Conservation (phyloP, 2,113 vertebrate species). For the Numenius arquata region DNA sequence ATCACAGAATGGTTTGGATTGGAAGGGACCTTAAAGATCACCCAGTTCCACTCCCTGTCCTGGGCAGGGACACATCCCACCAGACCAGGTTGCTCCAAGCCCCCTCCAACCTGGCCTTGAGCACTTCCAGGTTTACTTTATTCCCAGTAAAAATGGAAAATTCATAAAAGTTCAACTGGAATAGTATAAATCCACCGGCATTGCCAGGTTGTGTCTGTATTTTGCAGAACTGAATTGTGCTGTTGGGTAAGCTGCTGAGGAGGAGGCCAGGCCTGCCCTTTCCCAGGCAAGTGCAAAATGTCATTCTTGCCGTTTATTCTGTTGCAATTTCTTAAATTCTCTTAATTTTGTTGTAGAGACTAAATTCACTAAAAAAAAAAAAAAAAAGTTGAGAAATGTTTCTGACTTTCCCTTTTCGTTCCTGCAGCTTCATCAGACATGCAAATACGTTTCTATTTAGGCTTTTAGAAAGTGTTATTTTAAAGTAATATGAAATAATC, state of each 20-base stretch:
- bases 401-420: not conserved
- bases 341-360: not conserved
- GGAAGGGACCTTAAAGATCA: too few species aligned
- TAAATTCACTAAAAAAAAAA: not conserved
- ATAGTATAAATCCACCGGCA: not conserved
- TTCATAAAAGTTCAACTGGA: not conserved
- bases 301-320: not conserved
- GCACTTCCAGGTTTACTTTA: not conserved
- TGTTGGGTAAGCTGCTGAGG: not conserved
- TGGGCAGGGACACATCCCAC: too few species aligned
- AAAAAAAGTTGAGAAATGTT: not conserved
- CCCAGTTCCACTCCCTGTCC: too few species aligned
- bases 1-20: too few species aligned
- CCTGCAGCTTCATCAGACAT: constrained; percentile 50
- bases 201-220: not conserved
- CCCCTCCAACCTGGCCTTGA: too few species aligned
- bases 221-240: not conserved
- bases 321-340: not conserved
- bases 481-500: constrained; percentile 36
- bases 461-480: constrained; percentile 9
- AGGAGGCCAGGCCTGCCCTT: not conserved
- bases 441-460: constrained; percentile 42
- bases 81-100: too few species aligned
- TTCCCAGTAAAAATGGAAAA: not conserved
- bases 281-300: not conserved